Conservation (phyloP, 2,797 vertebrate genomes). For the Prionace glauca region DNA sequence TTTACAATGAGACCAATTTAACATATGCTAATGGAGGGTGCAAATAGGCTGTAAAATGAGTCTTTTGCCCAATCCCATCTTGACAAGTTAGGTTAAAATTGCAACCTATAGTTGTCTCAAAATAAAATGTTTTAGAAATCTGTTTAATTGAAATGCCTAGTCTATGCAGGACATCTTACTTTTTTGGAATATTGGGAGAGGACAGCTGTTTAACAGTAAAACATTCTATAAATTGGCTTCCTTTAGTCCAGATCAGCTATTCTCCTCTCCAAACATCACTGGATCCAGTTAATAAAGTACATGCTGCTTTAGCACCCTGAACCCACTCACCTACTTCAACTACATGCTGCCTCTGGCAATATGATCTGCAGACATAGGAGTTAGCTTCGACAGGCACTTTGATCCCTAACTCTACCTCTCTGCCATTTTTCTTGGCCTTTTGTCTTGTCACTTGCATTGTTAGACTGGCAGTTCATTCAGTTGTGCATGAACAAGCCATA, state of each 20-base stretch:
- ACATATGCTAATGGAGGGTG: background rate
- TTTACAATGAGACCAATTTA: background rate
- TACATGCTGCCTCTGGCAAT: background rate
- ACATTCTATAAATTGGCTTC: background rate
- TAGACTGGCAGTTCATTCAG: background rate
- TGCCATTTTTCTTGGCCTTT: background rate
- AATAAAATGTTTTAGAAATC: background rate
- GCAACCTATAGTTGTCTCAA: background rate
- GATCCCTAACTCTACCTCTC: background rate
- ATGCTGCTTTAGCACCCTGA: background rate
- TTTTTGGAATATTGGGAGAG: background rate
- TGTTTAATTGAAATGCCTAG: background rate
- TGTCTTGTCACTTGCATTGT: background rate
- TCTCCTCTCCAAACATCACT: background rate
- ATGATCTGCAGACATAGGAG: background rate
- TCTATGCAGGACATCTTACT: background rate
- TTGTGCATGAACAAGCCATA: background rate
- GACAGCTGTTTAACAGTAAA: background rate
- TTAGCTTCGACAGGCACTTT: background rate
- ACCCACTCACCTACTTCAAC: background rate
- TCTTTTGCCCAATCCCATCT: background rate
- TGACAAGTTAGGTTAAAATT: background rate
- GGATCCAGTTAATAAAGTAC: background rate
- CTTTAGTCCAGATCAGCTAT: background rate
- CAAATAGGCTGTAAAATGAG: background rate